These are phyloP conservation scores for Lasioglossum leucozonium DNA, from an alignment of 2,888 invertebrate species.

Conservation along the genomic window DNA sequence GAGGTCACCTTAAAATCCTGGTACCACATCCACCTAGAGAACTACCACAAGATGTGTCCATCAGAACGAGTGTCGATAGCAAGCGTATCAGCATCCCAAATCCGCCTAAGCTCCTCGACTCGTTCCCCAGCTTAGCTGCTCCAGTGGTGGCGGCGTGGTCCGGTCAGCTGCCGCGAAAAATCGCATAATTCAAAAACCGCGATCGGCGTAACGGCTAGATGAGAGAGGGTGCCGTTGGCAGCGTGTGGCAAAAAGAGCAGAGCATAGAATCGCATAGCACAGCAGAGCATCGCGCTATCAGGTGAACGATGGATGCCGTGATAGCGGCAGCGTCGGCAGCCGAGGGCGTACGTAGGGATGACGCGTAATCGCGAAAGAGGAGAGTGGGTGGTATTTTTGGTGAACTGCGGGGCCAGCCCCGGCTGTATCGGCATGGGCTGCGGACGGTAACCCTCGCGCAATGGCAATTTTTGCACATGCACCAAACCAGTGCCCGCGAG, in stretches of 20 bases:
- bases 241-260: background rate
- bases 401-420: constrained; percentile 51
- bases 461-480: constrained; percentile 76
- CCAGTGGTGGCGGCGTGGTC: background rate
- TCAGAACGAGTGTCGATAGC: background rate
- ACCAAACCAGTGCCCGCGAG: constrained; percentile 32
- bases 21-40: background rate
- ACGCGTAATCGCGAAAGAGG: constrained; percentile 53
- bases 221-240: background rate
- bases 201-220: constrained; percentile 28
- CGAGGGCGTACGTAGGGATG: constrained; percentile 33
- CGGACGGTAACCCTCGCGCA: constrained; percentile 72
- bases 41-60: background rate
- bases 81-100: background rate
- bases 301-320: constrained; percentile 11
- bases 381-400: constrained; percentile 71
- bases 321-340: constrained; percentile 23
- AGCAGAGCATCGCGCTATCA: constrained; percentile 41
- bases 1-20: background rate
- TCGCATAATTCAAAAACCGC: constrained; percentile 21
- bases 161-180: background rate
- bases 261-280: background rate
- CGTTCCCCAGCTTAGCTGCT: background rate
- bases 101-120: background rate
- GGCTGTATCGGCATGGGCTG: constrained; percentile 59